Percentiles rank a stretch among this genome's conserved stretches.
phyloP scores from a whole-genome alignment of 2,113 vertebrate genomes.

The Aplodontia rufa region DNA sequence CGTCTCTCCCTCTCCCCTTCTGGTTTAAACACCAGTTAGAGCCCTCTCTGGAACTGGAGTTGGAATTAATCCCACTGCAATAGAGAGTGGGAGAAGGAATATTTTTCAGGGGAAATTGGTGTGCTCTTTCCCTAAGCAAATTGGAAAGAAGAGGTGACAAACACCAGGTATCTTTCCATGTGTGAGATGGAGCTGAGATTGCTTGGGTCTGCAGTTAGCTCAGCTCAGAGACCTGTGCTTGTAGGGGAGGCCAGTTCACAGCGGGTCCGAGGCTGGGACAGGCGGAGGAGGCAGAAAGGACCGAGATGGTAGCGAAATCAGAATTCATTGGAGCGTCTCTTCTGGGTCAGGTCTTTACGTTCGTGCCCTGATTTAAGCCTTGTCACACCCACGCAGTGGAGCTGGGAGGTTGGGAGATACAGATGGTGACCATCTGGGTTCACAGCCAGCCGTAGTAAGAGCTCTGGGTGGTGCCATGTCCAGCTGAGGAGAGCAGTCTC shows the following conservation, averaged over 20 bases:
- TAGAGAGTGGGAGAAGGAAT: neutral
- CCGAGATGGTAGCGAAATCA: neutral
- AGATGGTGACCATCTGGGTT: neutral
- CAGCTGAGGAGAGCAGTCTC: neutral
- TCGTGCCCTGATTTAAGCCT: neutral
- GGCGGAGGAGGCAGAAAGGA: neutral
- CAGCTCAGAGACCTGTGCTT: neutral
- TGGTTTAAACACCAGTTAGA: neutral
- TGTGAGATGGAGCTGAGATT: neutral
- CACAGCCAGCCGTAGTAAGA: neutral
- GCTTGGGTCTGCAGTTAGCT: neutral
- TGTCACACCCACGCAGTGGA: neutral
- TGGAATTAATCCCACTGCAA: neutral
- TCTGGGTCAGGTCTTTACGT: neutral
- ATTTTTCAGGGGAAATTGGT: neutral
- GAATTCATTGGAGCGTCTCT: accelerated
- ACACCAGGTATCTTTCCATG: neutral
- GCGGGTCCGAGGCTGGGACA: neutral
- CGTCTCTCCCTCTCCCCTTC: neutral
- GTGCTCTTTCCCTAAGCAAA: neutral
- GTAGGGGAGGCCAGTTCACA: neutral
- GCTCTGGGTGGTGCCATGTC: neutral
- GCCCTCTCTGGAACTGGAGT: neutral
- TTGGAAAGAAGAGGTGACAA: neutral
- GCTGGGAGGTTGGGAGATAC: neutral